Evolutionary conservation across 2,113 vertebrate genomes (phyloP).

Genomic region (Noturus placidus): DNA sequence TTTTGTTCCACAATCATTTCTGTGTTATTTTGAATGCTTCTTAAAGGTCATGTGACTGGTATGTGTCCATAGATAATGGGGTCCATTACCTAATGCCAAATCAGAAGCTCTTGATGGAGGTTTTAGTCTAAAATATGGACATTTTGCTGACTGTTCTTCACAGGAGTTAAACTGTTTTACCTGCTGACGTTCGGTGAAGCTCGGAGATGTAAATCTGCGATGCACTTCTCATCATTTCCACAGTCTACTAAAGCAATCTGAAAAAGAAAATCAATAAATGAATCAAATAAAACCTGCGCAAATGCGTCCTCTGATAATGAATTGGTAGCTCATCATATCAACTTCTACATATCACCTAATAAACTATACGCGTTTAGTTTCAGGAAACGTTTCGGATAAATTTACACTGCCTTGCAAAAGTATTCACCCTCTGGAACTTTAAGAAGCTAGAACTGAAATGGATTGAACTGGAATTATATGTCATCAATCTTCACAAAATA

Average conservation of each 20-base stretch:
- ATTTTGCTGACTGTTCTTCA: neutral
- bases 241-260: conserved; percentile 94
- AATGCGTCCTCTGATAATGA: neutral
- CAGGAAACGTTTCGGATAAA: neutral
- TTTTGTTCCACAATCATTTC: too few species aligned
- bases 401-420: neutral
- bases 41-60: neutral
- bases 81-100: neutral
- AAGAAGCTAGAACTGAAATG: neutral
- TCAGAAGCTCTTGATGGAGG: neutral
- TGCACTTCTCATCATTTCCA: conserved; percentile 83
- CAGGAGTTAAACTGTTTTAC: conserved; percentile 48
- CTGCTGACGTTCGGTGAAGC: conserved; percentile 71
- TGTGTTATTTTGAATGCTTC: neutral
- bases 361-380: neutral
- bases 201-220: conserved; percentile 82
- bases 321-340: neutral
- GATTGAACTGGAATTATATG: neutral
- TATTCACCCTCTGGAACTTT: neutral
- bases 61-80: neutral
- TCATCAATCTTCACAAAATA: neutral
- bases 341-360: neutral
- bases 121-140: neutral
- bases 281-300: conserved; percentile 45
- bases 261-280: neutral